Conservation (phyloP, 37 sponge, comb jelly and placozoan genomes). For the Cladorhizidae sp. region DNA sequence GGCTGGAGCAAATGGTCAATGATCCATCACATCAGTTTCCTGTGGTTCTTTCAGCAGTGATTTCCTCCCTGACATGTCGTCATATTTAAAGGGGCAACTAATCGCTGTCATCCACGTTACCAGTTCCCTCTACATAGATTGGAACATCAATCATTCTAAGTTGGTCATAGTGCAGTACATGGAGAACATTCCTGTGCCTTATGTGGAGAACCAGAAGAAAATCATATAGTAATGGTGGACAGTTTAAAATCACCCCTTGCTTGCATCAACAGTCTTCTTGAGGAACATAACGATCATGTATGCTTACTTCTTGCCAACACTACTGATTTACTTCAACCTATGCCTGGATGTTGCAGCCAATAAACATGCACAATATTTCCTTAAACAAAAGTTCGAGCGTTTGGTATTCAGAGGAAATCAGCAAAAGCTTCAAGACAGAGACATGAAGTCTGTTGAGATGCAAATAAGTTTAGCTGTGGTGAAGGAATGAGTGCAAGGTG, state of each 20-base stretch:
- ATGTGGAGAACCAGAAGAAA: background rate
- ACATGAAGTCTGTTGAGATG: too few relatives aligned
- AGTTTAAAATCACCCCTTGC: conserved; percentile 26
- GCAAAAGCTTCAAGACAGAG: too few relatives aligned
- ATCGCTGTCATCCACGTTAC: conserved; percentile 26
- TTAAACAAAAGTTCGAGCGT: too few relatives aligned
- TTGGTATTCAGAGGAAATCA: too few relatives aligned
- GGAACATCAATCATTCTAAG: conserved; percentile 60
- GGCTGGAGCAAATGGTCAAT: conserved; percentile 49
- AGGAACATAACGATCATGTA: conserved; percentile 42
- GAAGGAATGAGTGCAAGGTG: too few relatives aligned
- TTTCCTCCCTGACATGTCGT: conserved; percentile 51
- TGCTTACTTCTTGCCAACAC: conserved; percentile 49
- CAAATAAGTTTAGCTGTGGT: too few relatives aligned
- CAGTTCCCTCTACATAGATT: conserved; percentile 55
- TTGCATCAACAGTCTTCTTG: conserved; percentile 18
- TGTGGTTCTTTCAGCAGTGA: conserved; percentile 45
- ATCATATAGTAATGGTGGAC: conserved; percentile 24
- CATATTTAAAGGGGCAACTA: conserved; percentile 62
- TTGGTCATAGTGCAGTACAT: conserved; percentile 53
- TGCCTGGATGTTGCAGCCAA: too few relatives aligned
- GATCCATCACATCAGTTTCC: conserved; percentile 53
- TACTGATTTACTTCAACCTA: too few relatives aligned
- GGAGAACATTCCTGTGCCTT: conserved; percentile 47
- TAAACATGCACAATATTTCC: too few relatives aligned